phyloP scores from a whole-genome alignment of 2,888 invertebrate genomes.

The Portevinia maculata region DNA sequence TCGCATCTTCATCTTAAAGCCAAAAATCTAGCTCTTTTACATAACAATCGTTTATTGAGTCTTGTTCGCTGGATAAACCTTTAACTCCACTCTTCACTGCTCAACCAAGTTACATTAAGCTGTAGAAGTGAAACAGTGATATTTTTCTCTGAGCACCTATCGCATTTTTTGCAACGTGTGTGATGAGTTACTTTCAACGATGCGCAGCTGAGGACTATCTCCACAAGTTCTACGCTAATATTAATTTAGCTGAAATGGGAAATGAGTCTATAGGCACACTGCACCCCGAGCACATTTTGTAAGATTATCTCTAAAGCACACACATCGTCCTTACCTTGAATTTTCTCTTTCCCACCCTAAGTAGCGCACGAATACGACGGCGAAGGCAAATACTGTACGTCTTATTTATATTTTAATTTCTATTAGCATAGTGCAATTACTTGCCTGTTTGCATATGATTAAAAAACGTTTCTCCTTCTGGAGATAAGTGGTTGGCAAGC shows the following conservation, averaged over 20 bases:
- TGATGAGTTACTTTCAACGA: too few relatives aligned
- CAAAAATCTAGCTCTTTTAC: too few relatives aligned
- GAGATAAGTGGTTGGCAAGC: conserved; percentile 62
- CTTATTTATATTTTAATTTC: conserved; percentile 62
- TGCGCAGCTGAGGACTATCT: background rate
- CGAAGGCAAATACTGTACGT: conserved; percentile 43
- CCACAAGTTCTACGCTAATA: too few relatives aligned
- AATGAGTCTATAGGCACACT: background rate
- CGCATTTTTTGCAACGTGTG: too few relatives aligned
- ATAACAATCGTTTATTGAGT: too few relatives aligned
- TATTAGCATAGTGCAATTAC: conserved; percentile 66
- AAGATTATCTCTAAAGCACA: conserved; percentile 25
- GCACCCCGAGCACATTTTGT: conserved; percentile 4
- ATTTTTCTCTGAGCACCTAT: too few relatives aligned
- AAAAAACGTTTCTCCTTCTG: conserved; percentile 45
- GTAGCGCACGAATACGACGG: background rate
- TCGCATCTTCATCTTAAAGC: too few relatives aligned
- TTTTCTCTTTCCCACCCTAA: background rate
- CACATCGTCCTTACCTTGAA: conserved; percentile 47
- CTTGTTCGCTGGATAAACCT: too few relatives aligned
- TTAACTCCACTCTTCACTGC: too few relatives aligned
- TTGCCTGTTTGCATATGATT: conserved; percentile 68
- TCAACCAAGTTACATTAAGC: too few relatives aligned
- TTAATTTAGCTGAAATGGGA: too few relatives aligned
- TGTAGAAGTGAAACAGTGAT: too few relatives aligned